phyloP scores from a whole-genome alignment of 2,797 vertebrate genomes.

The Enteromius treurensis region DNA sequence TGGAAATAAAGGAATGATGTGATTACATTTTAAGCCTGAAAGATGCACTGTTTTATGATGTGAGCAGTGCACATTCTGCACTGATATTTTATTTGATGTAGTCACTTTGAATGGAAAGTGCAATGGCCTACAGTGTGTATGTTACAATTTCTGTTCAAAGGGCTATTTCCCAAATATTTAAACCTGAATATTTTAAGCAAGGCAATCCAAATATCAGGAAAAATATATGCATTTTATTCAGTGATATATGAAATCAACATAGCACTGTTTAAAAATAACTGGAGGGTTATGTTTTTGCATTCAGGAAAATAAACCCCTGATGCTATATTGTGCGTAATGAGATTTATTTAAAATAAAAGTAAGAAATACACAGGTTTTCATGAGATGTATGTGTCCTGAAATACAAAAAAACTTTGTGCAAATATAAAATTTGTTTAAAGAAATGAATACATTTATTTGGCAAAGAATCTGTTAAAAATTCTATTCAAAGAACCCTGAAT shows the following conservation, averaged over 20 bases:
- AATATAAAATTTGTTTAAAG: neutral
- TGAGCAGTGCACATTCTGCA: neutral
- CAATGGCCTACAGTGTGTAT: neutral
- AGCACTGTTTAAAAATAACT: neutral
- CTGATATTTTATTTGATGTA: neutral
- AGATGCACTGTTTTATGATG: neutral
- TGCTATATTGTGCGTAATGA: neutral
- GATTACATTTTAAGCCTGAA: conserved; percentile 11
- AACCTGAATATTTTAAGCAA: conserved; percentile 12
- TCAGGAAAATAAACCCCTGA: conserved; percentile 20
- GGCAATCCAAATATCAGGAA: neutral
- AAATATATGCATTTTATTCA: neutral
- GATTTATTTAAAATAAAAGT: neutral
- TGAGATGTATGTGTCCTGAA: neutral
- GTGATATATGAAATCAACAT: neutral
- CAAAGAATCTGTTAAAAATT: neutral
- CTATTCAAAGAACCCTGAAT: neutral
- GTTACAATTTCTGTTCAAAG: neutral
- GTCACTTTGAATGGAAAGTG: neutral
- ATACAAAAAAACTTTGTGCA: neutral
- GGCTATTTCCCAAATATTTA: neutral
- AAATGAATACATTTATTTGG: neutral
- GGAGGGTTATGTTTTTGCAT: conserved; percentile 1
- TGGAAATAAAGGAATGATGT: conserved; percentile 2
- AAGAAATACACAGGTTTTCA: neutral